Conservation (phyloP, 2,797 vertebrate genomes). For the Chaenodraco wilsoni region DNA sequence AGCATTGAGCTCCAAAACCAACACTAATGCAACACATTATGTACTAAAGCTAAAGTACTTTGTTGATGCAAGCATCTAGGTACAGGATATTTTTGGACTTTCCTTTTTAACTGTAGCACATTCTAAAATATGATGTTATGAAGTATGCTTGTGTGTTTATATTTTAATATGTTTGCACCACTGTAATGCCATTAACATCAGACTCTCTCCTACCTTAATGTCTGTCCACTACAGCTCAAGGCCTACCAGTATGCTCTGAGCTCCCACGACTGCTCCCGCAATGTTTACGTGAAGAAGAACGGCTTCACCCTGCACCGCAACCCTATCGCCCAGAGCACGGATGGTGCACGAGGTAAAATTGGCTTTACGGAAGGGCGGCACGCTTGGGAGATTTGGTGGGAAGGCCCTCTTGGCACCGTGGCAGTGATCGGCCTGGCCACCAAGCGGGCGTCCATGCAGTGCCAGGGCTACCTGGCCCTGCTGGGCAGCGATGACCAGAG, state of each 20-base stretch:
- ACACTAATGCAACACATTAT: background rate
- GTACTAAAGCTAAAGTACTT: background rate
- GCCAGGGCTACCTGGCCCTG: conserved; percentile 98
- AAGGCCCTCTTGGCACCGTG: conserved; percentile 97
- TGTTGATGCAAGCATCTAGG: background rate
- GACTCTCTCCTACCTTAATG: background rate
- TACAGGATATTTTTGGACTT: background rate
- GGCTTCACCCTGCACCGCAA: conserved; percentile 98
- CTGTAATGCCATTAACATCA: background rate
- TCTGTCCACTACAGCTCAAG: conserved; percentile 85
- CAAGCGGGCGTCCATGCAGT: conserved; percentile 96
- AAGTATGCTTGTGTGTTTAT: background rate
- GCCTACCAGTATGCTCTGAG: conserved; percentile 96
- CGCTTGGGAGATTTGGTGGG: conserved; percentile 99
- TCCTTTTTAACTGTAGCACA: background rate
- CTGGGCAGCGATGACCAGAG: conserved; percentile 98
- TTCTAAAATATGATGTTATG: background rate
- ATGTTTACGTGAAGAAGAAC: conserved; percentile 99
- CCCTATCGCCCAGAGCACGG: conserved; percentile 98
- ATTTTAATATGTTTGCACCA: background rate
- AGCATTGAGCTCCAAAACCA: background rate
- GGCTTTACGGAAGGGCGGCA: conserved; percentile 97
- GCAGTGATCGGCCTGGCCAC: conserved; percentile 98
- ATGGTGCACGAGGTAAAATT: conserved; percentile 96
- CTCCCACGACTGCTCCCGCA: conserved; percentile 97